Evolutionary conservation across 35 echinoderm and acorn worm species (phyloP).

Genomic region (Ophiothrix spiculata): DNA sequence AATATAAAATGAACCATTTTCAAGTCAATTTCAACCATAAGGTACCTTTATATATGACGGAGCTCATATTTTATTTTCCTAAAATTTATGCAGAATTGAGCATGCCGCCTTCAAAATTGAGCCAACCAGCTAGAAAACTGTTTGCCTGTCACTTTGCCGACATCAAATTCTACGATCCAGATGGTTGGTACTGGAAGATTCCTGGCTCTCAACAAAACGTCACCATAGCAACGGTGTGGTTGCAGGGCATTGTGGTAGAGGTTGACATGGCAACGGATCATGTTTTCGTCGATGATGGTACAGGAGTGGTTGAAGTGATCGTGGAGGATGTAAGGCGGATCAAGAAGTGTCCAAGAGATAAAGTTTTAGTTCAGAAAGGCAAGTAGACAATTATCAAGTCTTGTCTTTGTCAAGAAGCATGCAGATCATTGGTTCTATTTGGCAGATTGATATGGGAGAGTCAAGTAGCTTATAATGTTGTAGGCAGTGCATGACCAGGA

Average conservation of each 20-base stretch:
- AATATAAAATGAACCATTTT: too few species aligned
- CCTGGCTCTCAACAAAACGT: not conserved
- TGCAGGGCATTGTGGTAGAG: not conserved
- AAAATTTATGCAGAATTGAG: too few species aligned
- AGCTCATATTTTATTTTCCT: too few species aligned
- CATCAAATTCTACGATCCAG: not conserved
- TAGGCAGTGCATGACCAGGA: too few species aligned
- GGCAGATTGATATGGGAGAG: too few species aligned
- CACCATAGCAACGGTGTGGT: not conserved
- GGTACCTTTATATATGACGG: too few species aligned
- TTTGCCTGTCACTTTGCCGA: not conserved
- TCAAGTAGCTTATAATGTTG: too few species aligned
- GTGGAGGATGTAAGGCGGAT: not conserved
- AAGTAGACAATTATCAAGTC: too few species aligned
- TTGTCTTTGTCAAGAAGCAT: too few species aligned
- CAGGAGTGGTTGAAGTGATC: not conserved
- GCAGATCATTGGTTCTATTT: too few species aligned
- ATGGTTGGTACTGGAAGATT: constrained; percentile 5
- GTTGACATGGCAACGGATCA: constrained; percentile 2
- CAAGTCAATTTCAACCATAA: too few species aligned
- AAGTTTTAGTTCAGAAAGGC: not conserved
- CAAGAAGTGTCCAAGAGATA: not conserved
- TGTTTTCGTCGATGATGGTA: not conserved
- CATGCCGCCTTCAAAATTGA: not conserved
- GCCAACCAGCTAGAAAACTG: not conserved